Evolutionary conservation across 2,113 vertebrate genomes (phyloP).

Genomic region (Pseudolaguvia tuberculata): DNA sequence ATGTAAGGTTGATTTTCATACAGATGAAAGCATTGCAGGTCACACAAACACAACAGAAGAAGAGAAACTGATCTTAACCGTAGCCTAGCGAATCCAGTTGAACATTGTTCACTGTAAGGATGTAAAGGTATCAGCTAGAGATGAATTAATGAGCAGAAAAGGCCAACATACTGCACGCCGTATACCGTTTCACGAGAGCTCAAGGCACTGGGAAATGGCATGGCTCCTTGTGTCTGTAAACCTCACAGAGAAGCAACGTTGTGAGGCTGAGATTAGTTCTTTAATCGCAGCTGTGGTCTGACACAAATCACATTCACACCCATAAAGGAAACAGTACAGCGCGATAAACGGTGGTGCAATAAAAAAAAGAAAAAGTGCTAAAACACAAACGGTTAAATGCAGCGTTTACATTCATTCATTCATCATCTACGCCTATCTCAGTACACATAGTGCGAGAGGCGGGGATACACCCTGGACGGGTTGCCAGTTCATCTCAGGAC

Average conservation of each 20-base stretch:
- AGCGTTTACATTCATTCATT: too few species aligned
- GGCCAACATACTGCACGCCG: not conserved
- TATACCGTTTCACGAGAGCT: conserved; percentile 10
- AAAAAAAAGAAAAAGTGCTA: not conserved
- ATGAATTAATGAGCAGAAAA: conserved; percentile 18
- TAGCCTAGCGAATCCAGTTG: conserved; percentile 22
- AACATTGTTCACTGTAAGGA: conserved; percentile 7
- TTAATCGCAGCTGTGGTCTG: not conserved
- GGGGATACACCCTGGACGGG: too few species aligned
- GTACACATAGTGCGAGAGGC: too few species aligned
- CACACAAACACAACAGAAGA: conserved; percentile 26
- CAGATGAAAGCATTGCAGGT: conserved; percentile 34
- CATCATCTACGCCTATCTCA: too few species aligned
- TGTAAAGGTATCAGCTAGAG: conserved; percentile 24
- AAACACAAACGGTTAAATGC: too few species aligned
- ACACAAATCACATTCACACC: conserved; percentile 7
- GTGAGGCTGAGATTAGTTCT: conserved; percentile 7
- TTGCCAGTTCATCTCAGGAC: too few species aligned
- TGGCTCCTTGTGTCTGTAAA: conserved; percentile 12
- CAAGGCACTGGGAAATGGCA: conserved; percentile 37
- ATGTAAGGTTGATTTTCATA: conserved; percentile 32
- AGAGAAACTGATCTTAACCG: conserved; percentile 1
- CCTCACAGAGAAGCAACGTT: not conserved
- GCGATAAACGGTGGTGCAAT: not conserved
- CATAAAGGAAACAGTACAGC: conserved; percentile 5